phyloP scores from a whole-genome alignment of 2,797 vertebrate genomes.

The Simalia tracyae region DNA sequence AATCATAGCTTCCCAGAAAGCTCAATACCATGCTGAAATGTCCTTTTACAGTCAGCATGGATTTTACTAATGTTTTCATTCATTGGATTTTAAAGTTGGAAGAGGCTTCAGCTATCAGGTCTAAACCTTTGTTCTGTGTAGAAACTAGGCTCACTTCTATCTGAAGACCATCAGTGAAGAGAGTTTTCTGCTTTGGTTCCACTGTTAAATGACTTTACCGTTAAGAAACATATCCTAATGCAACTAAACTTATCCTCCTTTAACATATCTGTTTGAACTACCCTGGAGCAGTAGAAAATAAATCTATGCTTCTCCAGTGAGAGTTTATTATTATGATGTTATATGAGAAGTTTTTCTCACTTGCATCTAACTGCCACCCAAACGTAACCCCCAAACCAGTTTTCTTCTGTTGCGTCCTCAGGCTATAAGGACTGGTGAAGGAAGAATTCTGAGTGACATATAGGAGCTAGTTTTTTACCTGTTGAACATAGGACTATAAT shows the following conservation, averaged over 20 bases:
- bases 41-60: not conserved
- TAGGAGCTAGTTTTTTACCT: not conserved
- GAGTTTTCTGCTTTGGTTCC: not conserved
- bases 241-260: not conserved
- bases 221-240: not conserved
- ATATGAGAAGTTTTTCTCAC: not conserved
- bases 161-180: not conserved
- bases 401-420: not conserved
- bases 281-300: not conserved
- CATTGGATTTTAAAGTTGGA: not conserved
- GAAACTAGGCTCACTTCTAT: not conserved
- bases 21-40: not conserved
- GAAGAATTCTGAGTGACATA: not conserved
- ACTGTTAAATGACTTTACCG: not conserved
- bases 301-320: not conserved
- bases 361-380: not conserved
- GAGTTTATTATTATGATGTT: not conserved
- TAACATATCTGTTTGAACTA: not conserved
- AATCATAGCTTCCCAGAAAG: not conserved
- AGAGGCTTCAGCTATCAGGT: not conserved
- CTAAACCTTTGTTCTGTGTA: not conserved
- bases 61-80: not conserved
- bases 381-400: not conserved
- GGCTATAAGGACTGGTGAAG: not conserved
- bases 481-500: not conserved